Evolutionary conservation across 2,888 invertebrate species (phyloP), one percentile per base, ranked within the genome.

Genomic region (Chrysodeixis includens): DNA sequence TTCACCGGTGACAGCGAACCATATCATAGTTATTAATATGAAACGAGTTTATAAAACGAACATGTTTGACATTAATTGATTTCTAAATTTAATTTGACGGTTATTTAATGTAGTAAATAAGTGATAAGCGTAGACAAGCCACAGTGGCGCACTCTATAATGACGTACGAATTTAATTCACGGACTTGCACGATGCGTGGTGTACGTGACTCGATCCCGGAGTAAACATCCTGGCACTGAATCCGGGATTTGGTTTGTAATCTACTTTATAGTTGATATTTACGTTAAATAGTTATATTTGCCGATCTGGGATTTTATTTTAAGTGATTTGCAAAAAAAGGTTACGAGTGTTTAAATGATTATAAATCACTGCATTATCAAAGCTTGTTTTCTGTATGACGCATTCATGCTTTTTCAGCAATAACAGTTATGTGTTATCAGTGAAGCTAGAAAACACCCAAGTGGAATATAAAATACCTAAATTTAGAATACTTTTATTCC

Each of bases 291-390:
- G 78, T 78, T 78, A 44, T 73, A 62, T 56, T 64, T 78, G 57
- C 74, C 70, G 74, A 75, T 75, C 74, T 75, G 79, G 74, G 74
- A 75, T 78, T 75, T 59, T 69, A 35, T 58, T 35, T 16, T 68
- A 74, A 61, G 55, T 58, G 14, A 32, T 49, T 57, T 26, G 52
- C 30, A 55, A 32, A 59, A 35, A 49, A 58, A 53, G 20, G 14
- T 32, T 40, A 14, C 18, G 18, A 49, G 4, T 2, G 46, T 49
- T 49, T 9, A 49, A 49, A 49, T 49, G 2, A 49, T 18, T 20
- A 12, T 49, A 49, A 49, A 20, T 9, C 46, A 12, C 46, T 20
- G 46, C 20, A 10, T 49, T 49, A 18, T 20, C 40, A 49, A 49
- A 49, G 46, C 20, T 49, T 49, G 10, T 10, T 9, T n/a, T n/a